Base-by-base conservation (phyloP, 2,888 invertebrate genomes). In the Cryptus viduatorius region DNA sequence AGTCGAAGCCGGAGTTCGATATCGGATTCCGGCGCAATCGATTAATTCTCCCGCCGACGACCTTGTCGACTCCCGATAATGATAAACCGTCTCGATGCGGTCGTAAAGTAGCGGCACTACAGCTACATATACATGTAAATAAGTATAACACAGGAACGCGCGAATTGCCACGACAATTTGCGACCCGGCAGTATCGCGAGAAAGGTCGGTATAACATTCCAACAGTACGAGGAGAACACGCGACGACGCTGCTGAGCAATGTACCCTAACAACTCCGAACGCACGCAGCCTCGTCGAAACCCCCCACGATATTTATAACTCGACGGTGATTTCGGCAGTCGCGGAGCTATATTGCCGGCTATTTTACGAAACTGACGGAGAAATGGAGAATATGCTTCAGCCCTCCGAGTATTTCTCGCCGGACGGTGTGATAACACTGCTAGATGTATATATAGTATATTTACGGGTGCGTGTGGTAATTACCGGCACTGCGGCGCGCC, bases 71-170 rank as follows among this genome's bases (percentile, higher is more conserved):
- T 84, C n/a, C 72, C 59, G 72, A 79, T 86, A 88, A 89, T 86
- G 86, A 89, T 83, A 86, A 88, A 87, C 69, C 77, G 77, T 46
- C 53, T 42, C 31, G 71, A 78, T 79, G 81, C 61, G 75, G 48
- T 50, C 73, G 44, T 71, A 56, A 78, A 82, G 78, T 65, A 65
- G 44, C 44, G 16, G 3, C 1, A 53, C 19, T 14, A 19, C 42
- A 29, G 46, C 42, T 46, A 42, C 12, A 48, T 14, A 48, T 31
- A 3, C 44, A 19, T 31, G n/a, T 10, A 56, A 16, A 56, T 19
- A 16, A 5, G 19, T 19, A 19, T 56, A 56, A n/a, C 61, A 53
- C 72, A 71, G 56, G 14, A 44, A 53, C 61, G 64, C 71, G 72
- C 64, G 29, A 73, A 59, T 29, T 10, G 50, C 75, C 56, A 64